Conservation (phyloP, 2,113 vertebrate genomes). For the Syngnathoides biaculeatus region DNA sequence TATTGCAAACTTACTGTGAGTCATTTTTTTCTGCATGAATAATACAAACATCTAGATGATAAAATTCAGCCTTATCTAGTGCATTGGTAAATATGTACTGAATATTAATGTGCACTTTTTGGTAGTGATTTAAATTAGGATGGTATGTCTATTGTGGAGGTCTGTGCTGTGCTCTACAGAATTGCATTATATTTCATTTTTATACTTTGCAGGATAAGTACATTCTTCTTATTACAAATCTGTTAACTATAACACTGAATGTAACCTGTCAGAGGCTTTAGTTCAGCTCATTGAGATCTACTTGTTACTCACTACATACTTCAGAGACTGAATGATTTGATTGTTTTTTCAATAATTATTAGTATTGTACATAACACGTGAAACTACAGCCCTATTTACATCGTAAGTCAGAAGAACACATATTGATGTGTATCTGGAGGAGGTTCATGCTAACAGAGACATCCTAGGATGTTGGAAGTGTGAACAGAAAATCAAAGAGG, state of each 20-base stretch:
- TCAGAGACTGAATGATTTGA: not conserved
- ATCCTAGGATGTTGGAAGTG: too few species aligned
- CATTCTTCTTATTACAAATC: too few species aligned
- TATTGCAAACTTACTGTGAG: not conserved
- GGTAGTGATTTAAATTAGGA: too few species aligned
- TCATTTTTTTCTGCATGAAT: not conserved
- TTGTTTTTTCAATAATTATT: not conserved
- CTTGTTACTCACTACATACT: too few species aligned
- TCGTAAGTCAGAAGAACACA: not conserved
- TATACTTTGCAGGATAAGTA: too few species aligned
- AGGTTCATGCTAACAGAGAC: not conserved
- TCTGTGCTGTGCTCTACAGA: too few species aligned
- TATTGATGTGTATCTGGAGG: not conserved
- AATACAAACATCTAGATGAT: not conserved
- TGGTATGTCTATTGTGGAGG: too few species aligned
- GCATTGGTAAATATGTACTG: not conserved
- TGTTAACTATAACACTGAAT: too few species aligned
- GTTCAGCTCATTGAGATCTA: too few species aligned
- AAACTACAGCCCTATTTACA: not conserved
- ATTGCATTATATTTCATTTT: too few species aligned
- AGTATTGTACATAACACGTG: not conserved
- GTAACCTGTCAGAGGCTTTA: too few species aligned
- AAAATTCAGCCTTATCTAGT: not conserved
- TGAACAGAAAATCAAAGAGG: not conserved
- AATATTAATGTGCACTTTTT: too few species aligned